Evolutionary conservation across 1,140 invertebrate genomes (phyloP).

Genomic region (Aculops lycopersici): DNA sequence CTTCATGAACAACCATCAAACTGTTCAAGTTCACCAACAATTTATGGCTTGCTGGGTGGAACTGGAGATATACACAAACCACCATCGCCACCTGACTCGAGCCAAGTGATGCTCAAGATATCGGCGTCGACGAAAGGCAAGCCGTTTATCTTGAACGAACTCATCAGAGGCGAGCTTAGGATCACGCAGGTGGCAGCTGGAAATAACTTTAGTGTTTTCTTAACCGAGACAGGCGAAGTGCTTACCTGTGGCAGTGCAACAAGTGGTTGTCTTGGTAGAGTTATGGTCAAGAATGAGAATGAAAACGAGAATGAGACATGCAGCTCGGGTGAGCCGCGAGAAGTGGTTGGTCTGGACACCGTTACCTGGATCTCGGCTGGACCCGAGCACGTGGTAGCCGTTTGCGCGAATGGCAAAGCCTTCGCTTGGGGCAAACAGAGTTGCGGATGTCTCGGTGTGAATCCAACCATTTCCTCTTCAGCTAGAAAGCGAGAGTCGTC

Average conservation of each 20-base stretch:
- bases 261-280: slow-evolving; percentile 30
- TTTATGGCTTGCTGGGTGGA: no score
- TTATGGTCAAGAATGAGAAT: no score
- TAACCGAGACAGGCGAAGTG: slow-evolving; percentile 32
- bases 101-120: no score
- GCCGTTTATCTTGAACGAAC: slow-evolving; percentile 7
- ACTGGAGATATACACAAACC: not conserved
- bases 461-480: slow-evolving; percentile 24
- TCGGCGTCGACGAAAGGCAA: not conserved
- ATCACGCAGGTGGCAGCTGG: slow-evolving; percentile 11
- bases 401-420: slow-evolving; percentile 25
- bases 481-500: no score
- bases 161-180: slow-evolving; percentile 8
- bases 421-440: slow-evolving; percentile 33
- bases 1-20: no score
- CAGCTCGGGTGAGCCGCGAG: slow-evolving; percentile 23
- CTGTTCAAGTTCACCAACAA: not conserved
- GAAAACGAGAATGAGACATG: no score
- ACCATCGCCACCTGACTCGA: not conserved
- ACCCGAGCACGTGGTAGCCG: slow-evolving; percentile 27
- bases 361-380: slow-evolving; percentile 29
- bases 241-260: slow-evolving; percentile 33
- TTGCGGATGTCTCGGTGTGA: slow-evolving; percentile 28
- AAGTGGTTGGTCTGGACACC: slow-evolving; percentile 26
- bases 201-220: slow-evolving; percentile 24